Evolutionary conservation across 2,888 invertebrate genomes (phyloP).

Genomic region (Palloptera scutellata): DNA sequence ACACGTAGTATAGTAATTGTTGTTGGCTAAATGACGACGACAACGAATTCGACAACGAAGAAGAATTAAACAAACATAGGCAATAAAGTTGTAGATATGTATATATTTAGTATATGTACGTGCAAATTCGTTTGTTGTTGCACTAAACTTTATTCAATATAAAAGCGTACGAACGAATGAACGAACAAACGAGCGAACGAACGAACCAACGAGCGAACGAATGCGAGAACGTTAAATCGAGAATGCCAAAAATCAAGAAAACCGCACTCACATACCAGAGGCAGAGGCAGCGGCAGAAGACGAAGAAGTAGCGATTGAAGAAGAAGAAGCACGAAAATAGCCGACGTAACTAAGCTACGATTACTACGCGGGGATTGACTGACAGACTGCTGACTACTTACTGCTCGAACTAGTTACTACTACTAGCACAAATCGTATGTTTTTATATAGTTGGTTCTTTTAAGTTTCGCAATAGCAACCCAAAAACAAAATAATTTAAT

Average conservation of each 20-base stretch:
- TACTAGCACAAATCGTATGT: no score
- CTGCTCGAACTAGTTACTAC: no score
- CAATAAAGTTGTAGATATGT: background rate
- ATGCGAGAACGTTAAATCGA: no score
- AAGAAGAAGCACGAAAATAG: background rate
- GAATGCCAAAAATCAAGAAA: conserved; percentile 12
- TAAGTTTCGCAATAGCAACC: no score
- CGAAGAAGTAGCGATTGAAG: background rate
- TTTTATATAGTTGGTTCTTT: no score
- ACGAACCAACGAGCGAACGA: background rate
- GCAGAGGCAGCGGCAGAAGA: background rate
- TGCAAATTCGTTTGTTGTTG: background rate
- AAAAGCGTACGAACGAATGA: background rate
- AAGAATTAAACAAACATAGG: background rate
- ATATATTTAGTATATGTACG: no score
- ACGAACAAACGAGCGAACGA: background rate
- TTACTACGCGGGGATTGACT: background rate
- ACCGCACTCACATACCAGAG: conserved; percentile 1
- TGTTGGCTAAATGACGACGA: no score
- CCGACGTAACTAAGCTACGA: background rate
- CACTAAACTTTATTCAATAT: conserved; percentile 1
- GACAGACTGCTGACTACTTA: no score
- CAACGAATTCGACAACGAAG: no score
- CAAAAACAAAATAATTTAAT: no score
- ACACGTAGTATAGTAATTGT: no score